Base-by-base conservation (phyloP, 1,140 invertebrate species). In the Agrypnia vestita region DNA sequence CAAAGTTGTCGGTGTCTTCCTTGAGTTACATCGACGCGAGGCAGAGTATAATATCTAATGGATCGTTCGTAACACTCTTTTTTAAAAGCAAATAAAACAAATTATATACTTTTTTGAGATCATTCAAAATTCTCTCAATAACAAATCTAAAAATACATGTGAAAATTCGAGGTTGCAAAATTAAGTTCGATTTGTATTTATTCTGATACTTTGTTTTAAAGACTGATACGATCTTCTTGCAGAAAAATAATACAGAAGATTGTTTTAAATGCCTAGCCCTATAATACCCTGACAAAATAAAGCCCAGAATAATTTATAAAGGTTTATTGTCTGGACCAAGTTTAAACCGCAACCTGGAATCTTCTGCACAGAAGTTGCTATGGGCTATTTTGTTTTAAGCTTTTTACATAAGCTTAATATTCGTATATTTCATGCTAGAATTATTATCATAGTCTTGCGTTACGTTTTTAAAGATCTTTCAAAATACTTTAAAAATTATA, bases 271-370 rank as follows among this genome's bases (percentile, higher is more conserved):
- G 77, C 56, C 80, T 67, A 64, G 69, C 67, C 56, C 80, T 67
- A 73, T 78, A 75, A 74, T 76, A 72, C 81, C 75, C 78, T 79
- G 53, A 76, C 61, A 35, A 62, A 69, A 67, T 69, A 76, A 79
- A 75, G 78, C 78, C 81, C 56, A 80, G 81, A 82, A 80, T 82
- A 82, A 82, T 82, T 82, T 82, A 75, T 80, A 76, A 82, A 79
- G 81, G 81, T 82, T 80, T 82, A 80, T 78, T 82, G 81, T 82
- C 78, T 80, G 81, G 78, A 53, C 78, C 17, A 46, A 79, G 69
- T 79, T 82, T 78, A 82, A 80, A 80, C 81, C 79, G 67, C 73
- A 78, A 53, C 76, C 17, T 46, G 78, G 72, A 71, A 80, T 67
- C 78, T 77, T 55, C 75, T 71, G 55, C 53, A 75, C 78, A 80